These are phyloP conservation scores for Acrocyrtus sp. DNA, from an alignment of 2,888 invertebrate genomes.

Conservation along the genomic window DNA sequence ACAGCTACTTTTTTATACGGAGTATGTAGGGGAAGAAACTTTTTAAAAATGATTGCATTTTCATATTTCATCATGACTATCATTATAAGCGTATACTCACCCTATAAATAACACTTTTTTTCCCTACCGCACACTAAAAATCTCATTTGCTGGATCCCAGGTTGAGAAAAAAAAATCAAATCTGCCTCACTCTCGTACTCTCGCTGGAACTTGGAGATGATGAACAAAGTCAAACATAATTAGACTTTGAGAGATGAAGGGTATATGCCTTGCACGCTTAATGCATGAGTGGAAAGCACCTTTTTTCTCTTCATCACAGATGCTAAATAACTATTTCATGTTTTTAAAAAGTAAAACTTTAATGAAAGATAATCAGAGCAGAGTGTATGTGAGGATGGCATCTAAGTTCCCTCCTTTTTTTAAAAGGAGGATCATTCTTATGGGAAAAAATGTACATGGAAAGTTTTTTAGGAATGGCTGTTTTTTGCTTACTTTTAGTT, in stretches of 20 bases:
- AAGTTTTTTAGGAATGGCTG: not conserved
- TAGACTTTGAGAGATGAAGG: conserved; percentile 6
- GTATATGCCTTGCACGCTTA: not conserved
- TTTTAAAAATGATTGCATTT: conserved; percentile 42
- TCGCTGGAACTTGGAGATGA: not conserved
- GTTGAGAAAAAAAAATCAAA: conserved; percentile 36
- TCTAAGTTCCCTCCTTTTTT: not conserved
- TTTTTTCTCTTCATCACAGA: not conserved
- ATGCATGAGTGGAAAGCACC: not conserved
- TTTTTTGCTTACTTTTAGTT: conserved; percentile 48
- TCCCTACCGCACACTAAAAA: not conserved
- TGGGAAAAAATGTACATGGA: not conserved
- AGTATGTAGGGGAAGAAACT: no score
- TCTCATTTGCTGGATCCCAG: not conserved
- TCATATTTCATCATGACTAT: conserved; percentile 27
- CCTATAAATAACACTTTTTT: not conserved
- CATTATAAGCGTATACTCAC: conserved; percentile 11
- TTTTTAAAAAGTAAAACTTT: conserved; percentile 3
- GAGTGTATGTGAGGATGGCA: not conserved
- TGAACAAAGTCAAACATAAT: conserved; percentile 47
- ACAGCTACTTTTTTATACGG: not conserved
- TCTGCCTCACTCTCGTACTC: not conserved
- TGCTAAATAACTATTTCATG: conserved; percentile 52
- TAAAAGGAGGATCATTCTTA: not conserved
- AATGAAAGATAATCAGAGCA: not conserved